Evolutionary conservation across 2,888 invertebrate genomes (phyloP).

Genomic region (Tetragnatha montana): DNA sequence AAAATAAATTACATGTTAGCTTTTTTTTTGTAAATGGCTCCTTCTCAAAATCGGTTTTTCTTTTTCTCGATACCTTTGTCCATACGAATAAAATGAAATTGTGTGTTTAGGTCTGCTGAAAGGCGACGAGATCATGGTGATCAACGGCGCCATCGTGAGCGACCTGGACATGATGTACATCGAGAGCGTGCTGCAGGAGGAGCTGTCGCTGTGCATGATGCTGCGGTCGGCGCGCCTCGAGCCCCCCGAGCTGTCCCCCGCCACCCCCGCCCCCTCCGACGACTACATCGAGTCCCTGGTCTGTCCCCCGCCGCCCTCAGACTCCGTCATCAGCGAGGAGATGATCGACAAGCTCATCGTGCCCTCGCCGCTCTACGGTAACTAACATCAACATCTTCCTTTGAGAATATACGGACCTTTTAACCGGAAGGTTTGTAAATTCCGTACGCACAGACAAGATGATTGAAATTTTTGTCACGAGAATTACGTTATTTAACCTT

Average conservation of each 20-base stretch:
- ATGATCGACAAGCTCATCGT: constrained; percentile 97
- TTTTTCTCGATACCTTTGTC: no score
- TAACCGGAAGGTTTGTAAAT: not conserved
- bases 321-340: constrained; percentile 91
- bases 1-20: no score
- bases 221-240: constrained; percentile 92
- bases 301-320: constrained; percentile 97
- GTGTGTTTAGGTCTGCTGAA: constrained; percentile 88
- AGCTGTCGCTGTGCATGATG: constrained; percentile 95
- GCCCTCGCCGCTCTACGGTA: constrained; percentile 96
- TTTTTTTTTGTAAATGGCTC: no score
- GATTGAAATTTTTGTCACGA: no score
- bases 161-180: constrained; percentile 99
- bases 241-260: constrained; percentile 73
- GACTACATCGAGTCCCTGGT: constrained; percentile 90
- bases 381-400: constrained; percentile 77
- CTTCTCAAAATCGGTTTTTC: no score
- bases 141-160: constrained; percentile 97
- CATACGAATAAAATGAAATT: not conserved
- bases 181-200: constrained; percentile 96
- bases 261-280: constrained; percentile 79
- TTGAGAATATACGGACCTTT: not conserved
- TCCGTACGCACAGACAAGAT: not conserved
- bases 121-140: constrained; percentile 99
- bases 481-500: not conserved